Conservation (phyloP, 2,797 vertebrate species). For the Danio albolineatus region DNA sequence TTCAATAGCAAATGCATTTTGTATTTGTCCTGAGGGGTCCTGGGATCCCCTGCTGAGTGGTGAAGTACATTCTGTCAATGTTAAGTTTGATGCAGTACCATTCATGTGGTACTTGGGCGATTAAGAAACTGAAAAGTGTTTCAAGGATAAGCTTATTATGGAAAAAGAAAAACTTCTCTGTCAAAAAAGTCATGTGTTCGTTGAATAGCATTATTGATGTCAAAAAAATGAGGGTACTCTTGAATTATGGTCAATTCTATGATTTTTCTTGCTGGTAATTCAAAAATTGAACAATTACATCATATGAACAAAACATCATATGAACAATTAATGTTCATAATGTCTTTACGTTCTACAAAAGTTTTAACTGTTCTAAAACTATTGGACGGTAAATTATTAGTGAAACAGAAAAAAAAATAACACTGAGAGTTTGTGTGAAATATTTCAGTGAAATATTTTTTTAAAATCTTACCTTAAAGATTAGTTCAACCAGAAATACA, state of each 20-base stretch:
- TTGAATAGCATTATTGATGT: neutral
- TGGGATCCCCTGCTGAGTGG: neutral
- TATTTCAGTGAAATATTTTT: too few relatives aligned
- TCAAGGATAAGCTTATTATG: neutral
- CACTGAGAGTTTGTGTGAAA: too few relatives aligned
- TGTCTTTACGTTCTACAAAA: too few relatives aligned
- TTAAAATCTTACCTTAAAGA: too few relatives aligned
- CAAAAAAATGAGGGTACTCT: neutral
- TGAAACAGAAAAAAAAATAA: too few relatives aligned
- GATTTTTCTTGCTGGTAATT: too few relatives aligned
- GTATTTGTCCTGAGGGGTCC: neutral
- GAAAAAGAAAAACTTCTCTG: neutral
- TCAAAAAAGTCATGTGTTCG: neutral
- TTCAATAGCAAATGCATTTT: constrained; percentile 8
- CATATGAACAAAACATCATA: too few relatives aligned
- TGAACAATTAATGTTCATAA: too few relatives aligned
- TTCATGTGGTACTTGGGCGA: neutral
- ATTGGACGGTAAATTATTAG: too few relatives aligned
- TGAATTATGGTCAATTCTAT: neutral
- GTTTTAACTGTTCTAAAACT: too few relatives aligned
- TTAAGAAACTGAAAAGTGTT: neutral
- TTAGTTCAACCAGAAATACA: too few relatives aligned
- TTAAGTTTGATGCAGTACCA: neutral
- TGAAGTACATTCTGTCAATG: neutral
- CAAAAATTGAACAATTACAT: too few relatives aligned